A percentile compares a stretch with the other conserved stretches of the same genome.
phyloP scores from a whole-genome alignment of 2,797 vertebrate genomes.

The Argentina silus region DNA sequence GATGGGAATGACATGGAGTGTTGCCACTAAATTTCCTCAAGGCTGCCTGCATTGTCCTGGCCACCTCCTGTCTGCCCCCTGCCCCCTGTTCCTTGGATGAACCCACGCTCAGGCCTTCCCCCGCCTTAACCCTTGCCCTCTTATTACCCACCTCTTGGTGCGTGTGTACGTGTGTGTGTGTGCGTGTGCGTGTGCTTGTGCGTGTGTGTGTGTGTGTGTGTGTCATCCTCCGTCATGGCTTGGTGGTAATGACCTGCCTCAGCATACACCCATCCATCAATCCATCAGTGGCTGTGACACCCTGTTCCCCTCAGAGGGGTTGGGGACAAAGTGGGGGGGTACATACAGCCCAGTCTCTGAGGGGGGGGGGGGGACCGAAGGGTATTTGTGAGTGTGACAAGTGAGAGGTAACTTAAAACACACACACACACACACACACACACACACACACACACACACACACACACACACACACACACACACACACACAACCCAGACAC shows the following conservation, averaged over 20 bases:
- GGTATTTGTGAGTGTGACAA: slow-evolving; percentile 28
- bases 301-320: not conserved
- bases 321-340: not conserved
- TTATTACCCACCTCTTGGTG: slow-evolving; percentile 48
- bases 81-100: slow-evolving; percentile 49
- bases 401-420: slow-evolving; percentile 35
- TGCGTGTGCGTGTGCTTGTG: not conserved
- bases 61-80: slow-evolving; percentile 42
- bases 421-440: slow-evolving; percentile 16
- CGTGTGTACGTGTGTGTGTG: not conserved
- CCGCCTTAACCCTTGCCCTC: slow-evolving; percentile 58
- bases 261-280: slow-evolving; percentile 37
- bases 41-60: slow-evolving; percentile 58
- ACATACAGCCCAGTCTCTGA: not conserved
- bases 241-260: slow-evolving; percentile 21
- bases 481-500: not conserved
- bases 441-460: not conserved
- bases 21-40: slow-evolving; percentile 65
- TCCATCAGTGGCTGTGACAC: slow-evolving; percentile 23
- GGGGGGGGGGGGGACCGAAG: slow-evolving; percentile 1
- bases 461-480: slow-evolving; percentile 21
- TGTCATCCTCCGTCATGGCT: slow-evolving; percentile 47
- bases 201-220: slow-evolving; percentile 20
- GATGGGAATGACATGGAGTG: slow-evolving; percentile 69
- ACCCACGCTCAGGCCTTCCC: slow-evolving; percentile 25